Conservation (phyloP, 1,140 invertebrate species). For the Sycobia sp. region DNA sequence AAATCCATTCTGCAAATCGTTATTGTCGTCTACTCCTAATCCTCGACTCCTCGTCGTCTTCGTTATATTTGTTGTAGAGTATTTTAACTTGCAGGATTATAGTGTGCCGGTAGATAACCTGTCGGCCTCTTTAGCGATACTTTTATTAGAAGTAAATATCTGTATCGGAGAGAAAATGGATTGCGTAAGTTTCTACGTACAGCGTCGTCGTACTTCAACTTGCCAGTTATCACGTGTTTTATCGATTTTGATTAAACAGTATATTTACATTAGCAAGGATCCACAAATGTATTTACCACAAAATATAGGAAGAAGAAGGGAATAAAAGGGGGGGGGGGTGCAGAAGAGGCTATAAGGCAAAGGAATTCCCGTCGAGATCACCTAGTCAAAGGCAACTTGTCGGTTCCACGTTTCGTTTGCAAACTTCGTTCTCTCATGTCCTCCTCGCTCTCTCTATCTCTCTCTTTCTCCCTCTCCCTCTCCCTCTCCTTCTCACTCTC, state of each 20-base stretch:
- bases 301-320: background rate
- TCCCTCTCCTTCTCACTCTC: background rate
- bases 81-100: too few relatives aligned
- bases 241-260: conserved; percentile 21
- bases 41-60: too few relatives aligned
- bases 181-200: too few relatives aligned
- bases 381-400: conserved; percentile 38
- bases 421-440: conserved; percentile 33
- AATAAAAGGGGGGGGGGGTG: background rate
- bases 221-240: conserved; percentile 22
- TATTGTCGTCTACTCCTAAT: too few relatives aligned
- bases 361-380: conserved; percentile 18
- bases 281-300: conserved; percentile 1
- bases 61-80: too few relatives aligned
- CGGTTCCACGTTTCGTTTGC: conserved; percentile 34
- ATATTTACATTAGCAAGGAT: conserved; percentile 20
- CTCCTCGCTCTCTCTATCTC: too few relatives aligned
- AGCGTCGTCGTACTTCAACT: too few relatives aligned
- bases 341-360: background rate
- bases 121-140: too few relatives aligned
- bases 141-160: too few relatives aligned
- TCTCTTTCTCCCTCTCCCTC: conserved; percentile 5
- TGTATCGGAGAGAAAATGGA: too few relatives aligned
- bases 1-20: too few relatives aligned
- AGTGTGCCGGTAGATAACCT: too few relatives aligned